Percentiles rank a stretch among this genome's conserved stretches.
These are phyloP conservation scores for Epizoanthus rinbou DNA, from an alignment of 92 coral and sea anemone genomes.

Conservation along the genomic window DNA sequence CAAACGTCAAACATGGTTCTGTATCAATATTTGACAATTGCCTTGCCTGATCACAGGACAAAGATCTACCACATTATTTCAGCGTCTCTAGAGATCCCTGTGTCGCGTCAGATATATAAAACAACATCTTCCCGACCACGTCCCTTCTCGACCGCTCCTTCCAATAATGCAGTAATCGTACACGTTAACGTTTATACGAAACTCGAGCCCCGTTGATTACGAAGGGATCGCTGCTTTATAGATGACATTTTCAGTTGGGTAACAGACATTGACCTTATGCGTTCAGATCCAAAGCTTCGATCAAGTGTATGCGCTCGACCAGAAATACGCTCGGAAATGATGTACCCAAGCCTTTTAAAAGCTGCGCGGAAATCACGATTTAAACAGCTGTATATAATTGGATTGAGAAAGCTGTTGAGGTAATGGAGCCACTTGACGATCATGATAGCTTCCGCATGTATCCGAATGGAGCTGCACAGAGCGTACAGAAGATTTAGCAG, in stretches of 20 bases:
- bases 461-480: conserved; percentile 54
- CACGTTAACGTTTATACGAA: neutral
- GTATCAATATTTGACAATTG: too few species aligned
- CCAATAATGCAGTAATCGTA: neutral
- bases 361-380: conserved; percentile 78
- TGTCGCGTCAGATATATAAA: too few species aligned
- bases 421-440: conserved; percentile 83
- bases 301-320: conserved; percentile 17
- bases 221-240: conserved; percentile 15
- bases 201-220: neutral
- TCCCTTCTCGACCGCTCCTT: too few species aligned
- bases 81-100: too few species aligned
- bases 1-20: too few species aligned
- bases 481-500: conserved; percentile 78
- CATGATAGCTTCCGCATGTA: conserved; percentile 63
- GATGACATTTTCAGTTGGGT: conserved; percentile 5
- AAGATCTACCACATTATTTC: too few species aligned
- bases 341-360: conserved; percentile 52
- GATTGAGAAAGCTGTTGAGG: conserved; percentile 75
- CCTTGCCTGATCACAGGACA: too few species aligned
- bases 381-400: conserved; percentile 77
- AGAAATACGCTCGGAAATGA: neutral
- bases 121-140: too few species aligned
- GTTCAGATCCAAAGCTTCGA: conserved; percentile 12
- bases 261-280: conserved; percentile 6